phyloP scores from a whole-genome alignment of 2,888 invertebrate genomes.

The Lasioglossum zephyrum region DNA sequence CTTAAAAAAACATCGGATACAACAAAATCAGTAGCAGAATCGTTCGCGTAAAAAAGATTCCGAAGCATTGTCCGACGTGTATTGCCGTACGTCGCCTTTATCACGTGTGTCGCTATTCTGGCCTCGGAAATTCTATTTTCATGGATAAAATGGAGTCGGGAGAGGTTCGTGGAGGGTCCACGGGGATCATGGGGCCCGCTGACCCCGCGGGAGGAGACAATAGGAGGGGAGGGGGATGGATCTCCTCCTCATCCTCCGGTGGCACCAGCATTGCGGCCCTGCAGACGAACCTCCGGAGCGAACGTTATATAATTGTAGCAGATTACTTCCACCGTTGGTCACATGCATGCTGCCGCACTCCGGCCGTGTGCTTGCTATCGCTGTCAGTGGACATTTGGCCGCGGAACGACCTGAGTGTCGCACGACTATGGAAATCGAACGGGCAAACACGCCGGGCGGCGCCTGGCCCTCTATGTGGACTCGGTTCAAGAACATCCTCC shows the following conservation, averaged over 20 bases:
- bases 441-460: slow-evolving; percentile 18
- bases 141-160: not conserved
- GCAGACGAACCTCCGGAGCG: slow-evolving; percentile 45
- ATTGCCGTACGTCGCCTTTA: no score
- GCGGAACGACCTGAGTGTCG: slow-evolving; percentile 58
- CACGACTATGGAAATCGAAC: slow-evolving; percentile 49
- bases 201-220: slow-evolving; percentile 42
- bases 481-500: slow-evolving; percentile 62
- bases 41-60: no score
- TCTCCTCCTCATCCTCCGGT: slow-evolving; percentile 49
- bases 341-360: slow-evolving; percentile 64
- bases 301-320: slow-evolving; percentile 71
- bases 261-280: slow-evolving; percentile 27
- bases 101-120: not conserved
- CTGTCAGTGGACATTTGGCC: slow-evolving; percentile 70
- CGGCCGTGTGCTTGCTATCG: slow-evolving; percentile 44
- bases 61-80: no score
- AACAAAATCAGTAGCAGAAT: no score
- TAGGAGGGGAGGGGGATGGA: slow-evolving; percentile 27
- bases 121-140: not conserved
- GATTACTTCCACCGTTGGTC: slow-evolving; percentile 71
- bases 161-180: not conserved
- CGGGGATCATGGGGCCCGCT: slow-evolving; percentile 6
- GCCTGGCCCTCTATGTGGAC: slow-evolving; percentile 61
- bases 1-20: no score